A percentile compares a stretch with the other conserved stretches of the same genome.
Evolutionary conservation across 2,113 vertebrate species (phyloP).

Genomic region (Cebus imitator): DNA sequence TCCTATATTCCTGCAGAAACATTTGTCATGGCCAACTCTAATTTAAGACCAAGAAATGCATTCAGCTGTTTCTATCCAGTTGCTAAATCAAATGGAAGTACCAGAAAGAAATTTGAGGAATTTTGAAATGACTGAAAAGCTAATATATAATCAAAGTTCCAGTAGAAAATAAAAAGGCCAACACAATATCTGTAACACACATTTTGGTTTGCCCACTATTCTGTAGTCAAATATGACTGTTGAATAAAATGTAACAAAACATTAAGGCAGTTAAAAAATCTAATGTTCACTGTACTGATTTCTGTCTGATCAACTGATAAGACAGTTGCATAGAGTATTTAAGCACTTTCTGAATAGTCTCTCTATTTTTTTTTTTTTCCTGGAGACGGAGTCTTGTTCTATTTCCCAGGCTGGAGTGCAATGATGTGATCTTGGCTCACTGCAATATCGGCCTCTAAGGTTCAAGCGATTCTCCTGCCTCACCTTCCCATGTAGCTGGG

Average conservation of each 20-base stretch:
- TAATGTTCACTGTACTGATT: neutral
- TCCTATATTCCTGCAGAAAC: constrained; percentile 40
- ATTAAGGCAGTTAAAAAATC: neutral
- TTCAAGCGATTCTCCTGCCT: too few species aligned
- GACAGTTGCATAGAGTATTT: neutral
- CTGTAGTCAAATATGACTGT: neutral
- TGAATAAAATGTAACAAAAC: constrained; percentile 6
- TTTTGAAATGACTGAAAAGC: neutral
- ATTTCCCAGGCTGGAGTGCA: too few species aligned
- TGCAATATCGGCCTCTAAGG: too few species aligned
- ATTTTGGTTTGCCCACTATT: neutral
- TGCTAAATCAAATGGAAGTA: constrained; percentile 55
- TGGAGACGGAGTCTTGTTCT: too few species aligned
- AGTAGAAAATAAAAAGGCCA: neutral
- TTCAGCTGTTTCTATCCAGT: constrained; percentile 61
- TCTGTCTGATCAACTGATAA: neutral
- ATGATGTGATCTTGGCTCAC: too few species aligned
- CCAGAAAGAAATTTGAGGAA: constrained; percentile 58
- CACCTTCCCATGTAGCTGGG: too few species aligned
- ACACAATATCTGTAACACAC: neutral
- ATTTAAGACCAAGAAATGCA: constrained; percentile 63
- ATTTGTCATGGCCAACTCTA: constrained; percentile 65
- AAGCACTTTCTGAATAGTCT: neutral
- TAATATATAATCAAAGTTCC: constrained; percentile 25
- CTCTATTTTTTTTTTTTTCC: too few species aligned